phyloP scores from a whole-genome alignment of 1,140 invertebrate species.

The Lepidurus packardi region DNA sequence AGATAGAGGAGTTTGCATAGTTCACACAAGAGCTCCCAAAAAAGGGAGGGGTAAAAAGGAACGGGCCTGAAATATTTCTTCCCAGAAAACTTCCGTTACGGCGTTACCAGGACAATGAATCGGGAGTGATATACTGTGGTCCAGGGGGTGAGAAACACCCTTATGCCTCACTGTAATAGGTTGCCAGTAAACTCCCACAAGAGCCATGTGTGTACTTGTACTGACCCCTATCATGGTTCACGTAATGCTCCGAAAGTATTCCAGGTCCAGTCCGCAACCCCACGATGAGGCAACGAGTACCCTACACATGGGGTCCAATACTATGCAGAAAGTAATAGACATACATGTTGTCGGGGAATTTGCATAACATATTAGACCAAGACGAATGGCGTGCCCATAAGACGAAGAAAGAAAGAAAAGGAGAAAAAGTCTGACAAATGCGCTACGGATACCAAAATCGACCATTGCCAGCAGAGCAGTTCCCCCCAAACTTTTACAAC shows the following conservation, averaged over 20 bases:
- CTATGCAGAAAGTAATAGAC: not conserved
- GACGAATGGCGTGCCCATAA: slow-evolving; percentile 15
- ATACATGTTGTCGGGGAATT: not conserved
- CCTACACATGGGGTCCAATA: not conserved
- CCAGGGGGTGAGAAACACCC: no score
- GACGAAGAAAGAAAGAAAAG: not conserved
- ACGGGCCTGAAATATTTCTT: not conserved
- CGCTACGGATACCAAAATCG: slow-evolving; percentile 12
- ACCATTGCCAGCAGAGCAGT: slow-evolving; percentile 2
- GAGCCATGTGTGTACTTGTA: no score
- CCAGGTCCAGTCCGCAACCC: no score
- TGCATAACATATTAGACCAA: not conserved
- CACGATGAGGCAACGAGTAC: not conserved
- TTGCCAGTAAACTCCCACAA: no score
- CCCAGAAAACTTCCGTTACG: not conserved
- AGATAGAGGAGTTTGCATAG: not conserved
- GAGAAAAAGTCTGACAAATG: slow-evolving; percentile 3
- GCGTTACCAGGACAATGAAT: not conserved
- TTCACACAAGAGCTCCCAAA: not conserved
- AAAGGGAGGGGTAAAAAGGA: not conserved
- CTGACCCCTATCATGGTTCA: no score
- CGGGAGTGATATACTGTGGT: not conserved
- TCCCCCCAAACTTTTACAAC: slow-evolving; percentile 6
- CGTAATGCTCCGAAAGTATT: no score
- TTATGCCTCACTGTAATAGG: no score